Evolutionary conservation across 2,797 vertebrate genomes (phyloP).

Genomic region (Neosilurus mollespiculum): DNA sequence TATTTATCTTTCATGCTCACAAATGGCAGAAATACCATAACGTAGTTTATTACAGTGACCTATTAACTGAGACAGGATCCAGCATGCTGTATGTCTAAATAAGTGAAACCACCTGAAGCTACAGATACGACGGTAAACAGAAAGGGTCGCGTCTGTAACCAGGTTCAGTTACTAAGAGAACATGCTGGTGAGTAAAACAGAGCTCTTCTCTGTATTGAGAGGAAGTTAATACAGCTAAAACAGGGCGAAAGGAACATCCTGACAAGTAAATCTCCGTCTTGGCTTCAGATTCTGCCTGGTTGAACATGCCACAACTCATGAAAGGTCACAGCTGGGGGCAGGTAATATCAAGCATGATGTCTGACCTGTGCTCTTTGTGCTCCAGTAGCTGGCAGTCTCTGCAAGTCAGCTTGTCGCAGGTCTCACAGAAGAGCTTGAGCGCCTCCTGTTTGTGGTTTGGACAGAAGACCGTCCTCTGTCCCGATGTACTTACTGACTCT

Average conservation of each 20-base stretch:
- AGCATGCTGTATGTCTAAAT: neutral
- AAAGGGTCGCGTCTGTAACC: neutral
- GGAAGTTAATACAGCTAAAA: too few relatives aligned
- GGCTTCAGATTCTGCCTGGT: too few relatives aligned
- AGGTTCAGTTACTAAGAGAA: neutral
- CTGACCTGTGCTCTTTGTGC: constrained; percentile 97
- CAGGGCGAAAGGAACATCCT: neutral
- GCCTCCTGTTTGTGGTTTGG: constrained; percentile 97
- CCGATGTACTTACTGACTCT: constrained; percentile 87
- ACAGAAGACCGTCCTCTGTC: constrained; percentile 95
- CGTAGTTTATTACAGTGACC: neutral
- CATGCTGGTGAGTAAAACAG: neutral
- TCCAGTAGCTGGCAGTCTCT: constrained; percentile 96
- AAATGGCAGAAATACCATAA: neutral
- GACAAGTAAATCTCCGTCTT: neutral
- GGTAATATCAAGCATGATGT: neutral
- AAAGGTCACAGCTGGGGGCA: neutral
- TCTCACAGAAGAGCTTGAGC: constrained; percentile 98
- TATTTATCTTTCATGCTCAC: neutral
- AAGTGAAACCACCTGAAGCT: neutral
- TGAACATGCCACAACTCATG: neutral
- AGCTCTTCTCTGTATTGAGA: too few relatives aligned
- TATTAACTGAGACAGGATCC: neutral
- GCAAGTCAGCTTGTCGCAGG: constrained; percentile 96
- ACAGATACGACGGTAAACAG: neutral